These are phyloP conservation scores for Maniola hyperantus DNA, from an alignment of 2,888 invertebrate genomes.

Conservation along the genomic window DNA sequence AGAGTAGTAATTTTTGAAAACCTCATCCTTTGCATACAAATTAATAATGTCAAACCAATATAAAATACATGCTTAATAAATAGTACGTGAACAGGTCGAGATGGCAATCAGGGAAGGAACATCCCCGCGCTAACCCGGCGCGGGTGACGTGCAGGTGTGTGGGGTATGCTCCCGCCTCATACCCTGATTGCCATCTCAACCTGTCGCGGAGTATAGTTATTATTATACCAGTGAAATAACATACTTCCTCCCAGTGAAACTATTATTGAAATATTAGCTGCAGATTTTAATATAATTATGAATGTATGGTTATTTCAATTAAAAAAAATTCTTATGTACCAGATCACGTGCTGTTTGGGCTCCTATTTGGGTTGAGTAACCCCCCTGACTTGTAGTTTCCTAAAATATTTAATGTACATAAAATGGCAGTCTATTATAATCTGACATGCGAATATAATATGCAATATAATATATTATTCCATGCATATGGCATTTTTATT, in stretches of 20 bases:
- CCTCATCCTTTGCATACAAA: not conserved
- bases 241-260: not conserved
- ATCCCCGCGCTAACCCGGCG: too few relatives aligned
- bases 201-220: too few relatives aligned
- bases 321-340: constrained; percentile 23
- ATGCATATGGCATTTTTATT: not conserved
- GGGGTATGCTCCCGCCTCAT: too few relatives aligned
- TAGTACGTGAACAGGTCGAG: too few relatives aligned
- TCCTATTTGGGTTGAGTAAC: constrained; percentile 21
- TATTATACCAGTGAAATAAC: not conserved
- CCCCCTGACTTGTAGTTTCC: constrained; percentile 20
- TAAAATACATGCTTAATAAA: not conserved
- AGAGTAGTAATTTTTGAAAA: not conserved
- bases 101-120: too few relatives aligned
- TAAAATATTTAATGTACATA: constrained; percentile 22
- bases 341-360: constrained; percentile 18
- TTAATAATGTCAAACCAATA: not conserved
- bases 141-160: too few relatives aligned
- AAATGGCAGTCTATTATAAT: not conserved
- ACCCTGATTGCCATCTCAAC: too few relatives aligned
- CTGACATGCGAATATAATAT: not conserved
- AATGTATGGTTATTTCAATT: constrained; percentile 18
- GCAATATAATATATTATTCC: not conserved
- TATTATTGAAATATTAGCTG: not conserved
- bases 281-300: not conserved